Evolutionary conservation across 1,140 invertebrate genomes (phyloP).

Genomic region (Drosophila pruinosa): DNA sequence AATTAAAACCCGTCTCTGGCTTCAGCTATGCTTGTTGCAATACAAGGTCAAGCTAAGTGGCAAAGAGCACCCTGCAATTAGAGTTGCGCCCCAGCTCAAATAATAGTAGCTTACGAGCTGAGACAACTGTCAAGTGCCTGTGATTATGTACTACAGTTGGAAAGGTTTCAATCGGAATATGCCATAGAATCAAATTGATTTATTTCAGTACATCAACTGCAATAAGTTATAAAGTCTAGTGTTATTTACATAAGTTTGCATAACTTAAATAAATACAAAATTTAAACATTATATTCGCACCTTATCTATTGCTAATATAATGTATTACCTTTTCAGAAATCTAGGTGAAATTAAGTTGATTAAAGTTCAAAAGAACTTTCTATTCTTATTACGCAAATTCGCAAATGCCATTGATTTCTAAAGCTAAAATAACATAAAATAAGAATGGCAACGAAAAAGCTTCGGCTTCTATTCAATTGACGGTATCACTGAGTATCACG

Average conservation of each 20-base stretch:
- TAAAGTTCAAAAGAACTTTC: not conserved
- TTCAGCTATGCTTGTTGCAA: slow-evolving; percentile 5
- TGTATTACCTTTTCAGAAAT: too few species aligned
- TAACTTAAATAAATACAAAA: too few species aligned
- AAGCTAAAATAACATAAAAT: not conserved
- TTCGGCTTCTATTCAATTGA: not conserved
- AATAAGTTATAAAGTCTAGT: too few species aligned
- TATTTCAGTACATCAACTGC: not conserved
- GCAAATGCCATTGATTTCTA: not conserved
- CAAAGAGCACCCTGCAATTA: slow-evolving; percentile 1
- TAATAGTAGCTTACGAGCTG: not conserved
- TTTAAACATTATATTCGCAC: too few species aligned
- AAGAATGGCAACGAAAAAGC: not conserved
- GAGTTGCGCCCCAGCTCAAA: slow-evolving; percentile 4
- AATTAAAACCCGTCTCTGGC: slow-evolving; percentile 49
- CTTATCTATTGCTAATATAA: too few species aligned
- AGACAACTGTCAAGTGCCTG: slow-evolving; percentile 2
- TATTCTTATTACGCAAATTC: not conserved
- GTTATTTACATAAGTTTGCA: too few species aligned
- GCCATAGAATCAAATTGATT: not conserved
- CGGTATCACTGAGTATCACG: slow-evolving; percentile 8
- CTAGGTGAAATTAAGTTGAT: too few species aligned
- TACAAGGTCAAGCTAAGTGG: not conserved
- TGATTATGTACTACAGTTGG: slow-evolving; percentile 8
- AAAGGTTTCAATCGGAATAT: not conserved